phyloP scores from a whole-genome alignment of 53 echinoderm and acorn worm species.

The Antedon mediterranea region DNA sequence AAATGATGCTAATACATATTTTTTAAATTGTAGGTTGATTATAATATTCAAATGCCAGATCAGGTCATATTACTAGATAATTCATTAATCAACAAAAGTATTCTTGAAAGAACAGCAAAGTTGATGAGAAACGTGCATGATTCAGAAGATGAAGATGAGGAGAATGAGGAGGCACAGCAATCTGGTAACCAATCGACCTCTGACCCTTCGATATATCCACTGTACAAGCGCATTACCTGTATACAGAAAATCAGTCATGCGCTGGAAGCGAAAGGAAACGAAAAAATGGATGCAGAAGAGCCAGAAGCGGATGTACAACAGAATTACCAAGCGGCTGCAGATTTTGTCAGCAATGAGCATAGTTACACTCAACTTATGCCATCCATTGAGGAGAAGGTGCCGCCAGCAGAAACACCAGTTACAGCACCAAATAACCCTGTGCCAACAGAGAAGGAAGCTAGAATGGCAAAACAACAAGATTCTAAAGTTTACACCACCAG shows the following conservation, averaged over 20 bases:
- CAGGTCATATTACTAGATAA: not conserved
- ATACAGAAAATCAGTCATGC: not conserved
- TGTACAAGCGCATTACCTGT: not conserved
- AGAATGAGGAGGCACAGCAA: not conserved
- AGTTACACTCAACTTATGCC: not conserved
- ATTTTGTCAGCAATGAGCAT: not conserved
- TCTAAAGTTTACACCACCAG: not conserved
- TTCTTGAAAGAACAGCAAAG: not conserved
- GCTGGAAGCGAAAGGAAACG: not conserved
- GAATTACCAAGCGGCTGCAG: not conserved
- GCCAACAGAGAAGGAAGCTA: not conserved
- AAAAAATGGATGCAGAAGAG: not conserved
- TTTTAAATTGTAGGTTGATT: not conserved
- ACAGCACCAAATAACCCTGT: not conserved
- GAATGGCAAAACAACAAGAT: not conserved
- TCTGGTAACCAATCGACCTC: not conserved
- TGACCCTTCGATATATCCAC: not conserved
- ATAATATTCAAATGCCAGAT: not conserved
- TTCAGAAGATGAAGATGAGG: not conserved
- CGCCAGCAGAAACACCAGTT: not conserved
- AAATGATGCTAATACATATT: too few species aligned
- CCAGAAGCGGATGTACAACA: not conserved
- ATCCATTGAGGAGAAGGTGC: not conserved
- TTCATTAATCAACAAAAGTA: not conserved
- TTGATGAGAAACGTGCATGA: not conserved